Conservation (phyloP, 2,888 invertebrate species). For the Sphecodes monilicornis region DNA sequence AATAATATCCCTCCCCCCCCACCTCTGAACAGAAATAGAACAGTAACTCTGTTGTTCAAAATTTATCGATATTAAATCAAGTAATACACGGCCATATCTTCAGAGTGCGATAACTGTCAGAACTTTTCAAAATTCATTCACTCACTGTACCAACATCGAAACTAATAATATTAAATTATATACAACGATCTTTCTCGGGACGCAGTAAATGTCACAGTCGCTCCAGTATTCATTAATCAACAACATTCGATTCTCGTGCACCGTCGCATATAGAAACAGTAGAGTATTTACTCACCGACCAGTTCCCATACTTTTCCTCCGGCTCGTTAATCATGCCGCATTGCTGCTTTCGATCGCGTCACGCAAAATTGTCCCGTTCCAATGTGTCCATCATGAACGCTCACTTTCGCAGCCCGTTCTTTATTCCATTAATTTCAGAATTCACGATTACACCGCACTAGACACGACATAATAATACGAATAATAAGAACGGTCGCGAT, state of each 20-base stretch:
- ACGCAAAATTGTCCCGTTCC: not conserved
- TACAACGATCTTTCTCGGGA: too few relatives aligned
- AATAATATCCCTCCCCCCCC: too few relatives aligned
- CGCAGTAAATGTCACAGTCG: too few relatives aligned
- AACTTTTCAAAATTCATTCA: not conserved
- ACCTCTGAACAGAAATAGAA: too few relatives aligned
- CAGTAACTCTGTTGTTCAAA: too few relatives aligned
- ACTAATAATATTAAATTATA: not conserved
- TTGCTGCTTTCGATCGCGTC: not conserved
- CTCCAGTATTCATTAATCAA: not conserved
- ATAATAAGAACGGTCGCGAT: not conserved
- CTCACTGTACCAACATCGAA: not conserved
- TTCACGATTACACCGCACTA: not conserved
- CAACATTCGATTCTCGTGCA: not conserved
- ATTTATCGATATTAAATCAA: too few relatives aligned
- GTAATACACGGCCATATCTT: not conserved
- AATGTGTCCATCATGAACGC: not conserved
- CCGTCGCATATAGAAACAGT: not conserved
- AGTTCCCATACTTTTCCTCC: not conserved
- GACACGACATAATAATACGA: not conserved
- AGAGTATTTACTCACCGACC: not conserved
- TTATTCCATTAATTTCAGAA: not conserved
- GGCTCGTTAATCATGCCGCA: not conserved
- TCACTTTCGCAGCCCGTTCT: not conserved
- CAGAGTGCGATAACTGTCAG: too few relatives aligned